Evolutionary conservation across 2,888 invertebrate genomes (phyloP).

Genomic region (Dermolepida albohirtum): DNA sequence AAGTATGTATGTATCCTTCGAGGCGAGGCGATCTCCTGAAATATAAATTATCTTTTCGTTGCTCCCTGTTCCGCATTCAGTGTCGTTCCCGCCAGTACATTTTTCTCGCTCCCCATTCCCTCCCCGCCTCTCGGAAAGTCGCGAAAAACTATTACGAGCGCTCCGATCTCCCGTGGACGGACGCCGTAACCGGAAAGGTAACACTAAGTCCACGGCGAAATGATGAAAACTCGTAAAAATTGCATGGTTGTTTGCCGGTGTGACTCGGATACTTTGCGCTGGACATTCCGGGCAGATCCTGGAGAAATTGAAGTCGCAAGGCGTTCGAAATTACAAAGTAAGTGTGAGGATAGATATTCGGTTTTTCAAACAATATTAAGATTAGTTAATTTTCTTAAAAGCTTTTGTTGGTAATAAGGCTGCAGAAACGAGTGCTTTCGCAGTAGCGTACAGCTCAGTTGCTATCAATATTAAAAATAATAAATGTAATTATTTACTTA

Average conservation of each 20-base stretch:
- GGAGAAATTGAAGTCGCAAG: neutral
- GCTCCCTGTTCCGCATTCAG: neutral
- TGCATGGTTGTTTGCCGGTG: slow-evolving; percentile 8
- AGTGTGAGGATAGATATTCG: neutral
- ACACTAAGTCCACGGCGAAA: neutral
- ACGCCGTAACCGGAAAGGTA: neutral
- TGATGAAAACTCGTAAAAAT: slow-evolving; percentile 14
- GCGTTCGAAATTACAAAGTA: too few relatives aligned
- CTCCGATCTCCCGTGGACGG: too few relatives aligned
- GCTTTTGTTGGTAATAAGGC: too few relatives aligned
- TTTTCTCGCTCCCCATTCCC: neutral
- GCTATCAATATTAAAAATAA: too few relatives aligned
- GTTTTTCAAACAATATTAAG: neutral
- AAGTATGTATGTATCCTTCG: neutral
- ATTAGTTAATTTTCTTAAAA: too few relatives aligned
- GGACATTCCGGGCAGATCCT: slow-evolving; percentile 7
- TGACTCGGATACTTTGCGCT: too few relatives aligned
- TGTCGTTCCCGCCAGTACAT: neutral
- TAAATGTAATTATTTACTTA: too few relatives aligned
- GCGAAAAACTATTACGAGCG: too few relatives aligned
- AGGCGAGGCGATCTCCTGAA: slow-evolving; percentile 3
- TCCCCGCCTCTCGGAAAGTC: too few relatives aligned
- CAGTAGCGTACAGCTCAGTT: too few relatives aligned
- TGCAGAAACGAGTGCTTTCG: too few relatives aligned
- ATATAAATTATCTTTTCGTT: slow-evolving; percentile 6